phyloP scores from a whole-genome alignment of 2,888 invertebrate species.

The Troilus luridus region DNA sequence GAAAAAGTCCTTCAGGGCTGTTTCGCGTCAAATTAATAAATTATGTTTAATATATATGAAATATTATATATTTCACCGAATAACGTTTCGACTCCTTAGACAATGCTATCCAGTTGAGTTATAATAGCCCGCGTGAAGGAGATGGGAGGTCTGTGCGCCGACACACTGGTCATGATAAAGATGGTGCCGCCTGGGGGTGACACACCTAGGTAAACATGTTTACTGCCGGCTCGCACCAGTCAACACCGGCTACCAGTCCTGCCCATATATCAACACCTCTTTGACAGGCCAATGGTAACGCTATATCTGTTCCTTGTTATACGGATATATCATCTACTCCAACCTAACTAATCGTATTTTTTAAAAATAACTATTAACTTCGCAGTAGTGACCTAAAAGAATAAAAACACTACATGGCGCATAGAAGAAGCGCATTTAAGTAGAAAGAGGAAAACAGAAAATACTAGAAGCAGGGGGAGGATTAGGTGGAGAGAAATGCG shows the following conservation, averaged over 20 bases:
- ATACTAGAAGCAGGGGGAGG: too few species aligned
- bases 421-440: too few species aligned
- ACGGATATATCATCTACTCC: too few species aligned
- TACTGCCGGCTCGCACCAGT: conserved; percentile 26
- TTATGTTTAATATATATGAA: too few species aligned
- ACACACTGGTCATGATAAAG: background rate
- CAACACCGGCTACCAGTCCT: conserved; percentile 40
- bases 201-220: conserved; percentile 43
- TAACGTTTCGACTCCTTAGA: background rate
- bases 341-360: too few species aligned
- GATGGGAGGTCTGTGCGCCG: background rate
- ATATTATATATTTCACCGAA: background rate
- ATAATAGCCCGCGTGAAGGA: background rate
- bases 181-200: conserved; percentile 44
- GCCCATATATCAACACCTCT: conserved; percentile 1
- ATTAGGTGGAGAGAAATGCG: too few species aligned
- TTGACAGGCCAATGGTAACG: background rate
- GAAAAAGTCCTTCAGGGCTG: too few species aligned
- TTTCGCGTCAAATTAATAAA: too few species aligned
- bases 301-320: background rate
- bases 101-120: background rate
- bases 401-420: too few species aligned
- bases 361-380: background rate
- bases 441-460: too few species aligned
- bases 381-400: background rate